Percentiles rank a stretch among this genome's conserved stretches.
phyloP scores from a whole-genome alignment of 2,113 vertebrate genomes.

The Phrynosoma blainvillii region DNA sequence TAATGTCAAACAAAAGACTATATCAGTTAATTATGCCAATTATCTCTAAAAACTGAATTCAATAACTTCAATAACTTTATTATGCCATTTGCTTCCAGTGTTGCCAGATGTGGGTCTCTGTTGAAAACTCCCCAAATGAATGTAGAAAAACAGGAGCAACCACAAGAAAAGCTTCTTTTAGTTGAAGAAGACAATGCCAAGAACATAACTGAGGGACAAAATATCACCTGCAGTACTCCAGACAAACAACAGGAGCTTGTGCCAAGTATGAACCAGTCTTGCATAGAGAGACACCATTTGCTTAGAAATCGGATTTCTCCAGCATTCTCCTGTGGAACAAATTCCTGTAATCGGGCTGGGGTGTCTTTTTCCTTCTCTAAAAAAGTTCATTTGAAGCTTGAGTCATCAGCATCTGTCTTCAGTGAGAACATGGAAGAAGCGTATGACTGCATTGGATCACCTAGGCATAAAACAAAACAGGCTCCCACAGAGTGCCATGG shows the following conservation, averaged over 20 bases:
- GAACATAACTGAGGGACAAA: conserved; percentile 65
- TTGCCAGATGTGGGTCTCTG: conserved; percentile 77
- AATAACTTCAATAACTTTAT: conserved; percentile 25
- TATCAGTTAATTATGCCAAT: neutral
- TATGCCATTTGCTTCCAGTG: conserved; percentile 74
- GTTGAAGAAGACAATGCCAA: conserved; percentile 71
- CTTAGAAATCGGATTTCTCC: conserved; percentile 63
- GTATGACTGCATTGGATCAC: conserved; percentile 71
- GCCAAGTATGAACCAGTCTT: conserved; percentile 62
- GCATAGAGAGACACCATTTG: conserved; percentile 47
- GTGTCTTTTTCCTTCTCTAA: conserved; percentile 97
- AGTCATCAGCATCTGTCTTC: conserved; percentile 96
- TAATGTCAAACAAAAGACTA: neutral
- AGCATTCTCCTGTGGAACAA: conserved; percentile 65
- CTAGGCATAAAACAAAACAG: conserved; percentile 77
- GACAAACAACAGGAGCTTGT: conserved; percentile 63
- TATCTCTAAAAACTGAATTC: conserved; percentile 11
- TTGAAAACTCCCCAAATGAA: conserved; percentile 78
- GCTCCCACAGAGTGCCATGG: conserved; percentile 61
- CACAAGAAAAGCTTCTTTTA: conserved; percentile 70
- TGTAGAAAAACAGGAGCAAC: conserved; percentile 73
- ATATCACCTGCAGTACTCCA: conserved; percentile 54
- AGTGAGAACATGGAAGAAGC: conserved; percentile 88
- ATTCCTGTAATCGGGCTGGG: conserved; percentile 78
- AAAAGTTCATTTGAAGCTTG: conserved; percentile 88